Conservation (phyloP, 1,140 invertebrate species). For the Armadillidium nasatum region DNA sequence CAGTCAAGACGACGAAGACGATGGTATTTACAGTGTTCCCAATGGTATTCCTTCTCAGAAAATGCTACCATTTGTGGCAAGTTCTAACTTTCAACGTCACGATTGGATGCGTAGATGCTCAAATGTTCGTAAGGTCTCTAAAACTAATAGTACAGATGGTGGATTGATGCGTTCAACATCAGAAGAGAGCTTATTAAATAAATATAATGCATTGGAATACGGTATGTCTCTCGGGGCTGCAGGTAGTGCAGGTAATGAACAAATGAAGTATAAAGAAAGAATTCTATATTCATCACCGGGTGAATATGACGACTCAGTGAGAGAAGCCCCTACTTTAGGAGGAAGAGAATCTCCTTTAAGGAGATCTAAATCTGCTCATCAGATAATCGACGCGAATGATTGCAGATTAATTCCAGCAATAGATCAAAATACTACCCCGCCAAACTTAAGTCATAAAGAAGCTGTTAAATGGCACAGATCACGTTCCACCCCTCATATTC, state of each 20-base stretch:
- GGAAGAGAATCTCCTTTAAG: slow-evolving; percentile 38
- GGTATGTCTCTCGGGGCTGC: slow-evolving; percentile 36
- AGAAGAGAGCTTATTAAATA: slow-evolving; percentile 38
- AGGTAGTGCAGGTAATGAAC: slow-evolving; percentile 27
- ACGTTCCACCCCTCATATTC: slow-evolving; percentile 50
- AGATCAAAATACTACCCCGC: neutral
- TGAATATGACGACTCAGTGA: slow-evolving; percentile 30
- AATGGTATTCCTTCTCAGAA: slow-evolving; percentile 11
- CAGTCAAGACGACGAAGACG: slow-evolving; percentile 37
- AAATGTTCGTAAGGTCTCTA: slow-evolving; percentile 49
- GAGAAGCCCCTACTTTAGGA: neutral
- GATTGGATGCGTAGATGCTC: slow-evolving; percentile 56
- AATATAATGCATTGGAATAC: slow-evolving; percentile 42
- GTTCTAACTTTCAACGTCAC: slow-evolving; percentile 57
- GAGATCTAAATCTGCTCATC: slow-evolving; percentile 42
- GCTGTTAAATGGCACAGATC: slow-evolving; percentile 45
- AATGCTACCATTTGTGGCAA: slow-evolving; percentile 36
- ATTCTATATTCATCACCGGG: slow-evolving; percentile 33
- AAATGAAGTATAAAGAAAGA: slow-evolving; percentile 31
- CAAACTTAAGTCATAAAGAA: slow-evolving; percentile 26
- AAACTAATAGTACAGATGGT: slow-evolving; percentile 40
- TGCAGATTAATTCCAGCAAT: neutral
- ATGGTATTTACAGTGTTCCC: slow-evolving; percentile 43
- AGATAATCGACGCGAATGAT: slow-evolving; percentile 30
- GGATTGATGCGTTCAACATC: slow-evolving; percentile 42